Conservation (phyloP, 2,797 vertebrate genomes). For the Phoeniculus purpureus region DNA sequence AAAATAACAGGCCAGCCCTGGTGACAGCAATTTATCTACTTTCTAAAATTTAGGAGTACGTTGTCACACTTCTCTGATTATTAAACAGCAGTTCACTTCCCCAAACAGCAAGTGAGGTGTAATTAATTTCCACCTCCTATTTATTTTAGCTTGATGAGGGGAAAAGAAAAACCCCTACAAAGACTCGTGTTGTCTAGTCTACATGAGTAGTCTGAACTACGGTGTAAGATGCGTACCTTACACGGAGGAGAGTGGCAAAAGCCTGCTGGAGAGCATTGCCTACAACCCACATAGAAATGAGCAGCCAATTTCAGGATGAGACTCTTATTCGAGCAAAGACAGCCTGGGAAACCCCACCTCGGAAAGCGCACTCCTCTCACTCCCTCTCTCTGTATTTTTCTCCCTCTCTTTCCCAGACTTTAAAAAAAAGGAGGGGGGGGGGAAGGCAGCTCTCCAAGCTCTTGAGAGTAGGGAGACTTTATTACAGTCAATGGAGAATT, state of each 20-base stretch:
- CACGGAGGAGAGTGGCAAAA: conserved; percentile 26
- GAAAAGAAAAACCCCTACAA: neutral
- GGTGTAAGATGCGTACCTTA: neutral
- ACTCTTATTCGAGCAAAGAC: conserved; percentile 3
- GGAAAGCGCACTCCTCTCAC: conserved; percentile 31
- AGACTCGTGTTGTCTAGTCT: neutral
- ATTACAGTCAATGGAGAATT: conserved; percentile 64
- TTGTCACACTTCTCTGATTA: neutral
- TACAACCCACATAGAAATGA: conserved; percentile 52
- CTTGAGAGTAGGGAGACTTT: conserved; percentile 69
- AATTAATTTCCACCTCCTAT: conserved; percentile 36
- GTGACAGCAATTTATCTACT: conserved; percentile 38
- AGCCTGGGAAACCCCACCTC: conserved; percentile 46
- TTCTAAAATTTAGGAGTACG: conserved; percentile 52
- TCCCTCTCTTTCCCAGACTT: neutral
- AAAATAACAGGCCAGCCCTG: conserved; percentile 16
- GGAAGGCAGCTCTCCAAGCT: conserved; percentile 41
- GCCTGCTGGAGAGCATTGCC: conserved; percentile 26
- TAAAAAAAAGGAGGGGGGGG: neutral
- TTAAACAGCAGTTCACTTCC: conserved; percentile 60
- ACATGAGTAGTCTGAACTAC: neutral
- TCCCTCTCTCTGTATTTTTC: neutral
- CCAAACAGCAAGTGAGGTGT: conserved; percentile 26
- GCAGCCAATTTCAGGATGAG: conserved; percentile 44
- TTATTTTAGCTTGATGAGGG: conserved; percentile 24